Base-by-base conservation (phyloP, 2,888 invertebrate species). In the Horisme vitalbata region DNA sequence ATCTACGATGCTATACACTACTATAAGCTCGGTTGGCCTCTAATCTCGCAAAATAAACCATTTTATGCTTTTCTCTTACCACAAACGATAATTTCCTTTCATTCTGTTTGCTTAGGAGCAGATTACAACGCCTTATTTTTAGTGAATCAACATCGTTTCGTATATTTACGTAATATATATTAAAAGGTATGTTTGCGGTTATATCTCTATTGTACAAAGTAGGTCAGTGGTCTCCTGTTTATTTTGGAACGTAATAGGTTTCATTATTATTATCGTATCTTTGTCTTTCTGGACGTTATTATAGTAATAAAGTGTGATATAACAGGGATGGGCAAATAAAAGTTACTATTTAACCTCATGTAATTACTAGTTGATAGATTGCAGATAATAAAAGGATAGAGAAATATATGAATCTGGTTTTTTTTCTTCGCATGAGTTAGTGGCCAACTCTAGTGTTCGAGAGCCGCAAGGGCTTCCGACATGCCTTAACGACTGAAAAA, bases 81-180 rank as follows among this genome's bases (percentile, higher is more conserved):
- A 45, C 62, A 55, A 63, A 56, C 56, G 52, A 49, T 53, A 60
- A 62, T 67, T 53, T 38, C 45, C 58, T 57, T 61, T 56, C 55
- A 54, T 67, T 65, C 61, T 68, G 68, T 71, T 71, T 71, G 63
- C 53, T 68, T 69, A 71, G 68, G 70, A 68, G 61, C 67, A 51
- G 70, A 67, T 71, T 68, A 63, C 61, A 64, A 52, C 61, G 57
- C 31, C 55, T 57, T 63, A 64, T 67, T 65, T 65, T 64, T 53
- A 62, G 61, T 59, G 45, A 60, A 56, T 53, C 55, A 45, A 41
- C 30, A 43, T 43, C 23, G n/a, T n/a, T n/a, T n/a, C 30, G 39
- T 39, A 44, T 41, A 44, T 49, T 51, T 46, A 36, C 41, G 38
- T 53, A 46, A 45, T 44, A 45, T 34, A 38, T 49, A 55, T 44